Evolutionary conservation across 2,888 invertebrate genomes (phyloP), one percentile per base, ranked within the genome.

Genomic region (Pteria penguin): DNA sequence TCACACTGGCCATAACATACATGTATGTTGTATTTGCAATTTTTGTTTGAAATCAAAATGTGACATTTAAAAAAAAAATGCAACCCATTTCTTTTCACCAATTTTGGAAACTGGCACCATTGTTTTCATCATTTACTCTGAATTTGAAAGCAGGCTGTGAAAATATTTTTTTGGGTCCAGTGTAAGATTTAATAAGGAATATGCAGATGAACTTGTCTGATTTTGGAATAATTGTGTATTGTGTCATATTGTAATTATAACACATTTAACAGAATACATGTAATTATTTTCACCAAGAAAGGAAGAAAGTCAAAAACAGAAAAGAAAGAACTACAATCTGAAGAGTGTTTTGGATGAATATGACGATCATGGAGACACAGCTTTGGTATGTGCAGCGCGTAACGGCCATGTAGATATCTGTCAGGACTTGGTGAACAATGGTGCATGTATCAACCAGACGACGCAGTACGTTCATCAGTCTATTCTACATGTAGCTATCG

Each of bases 391-490:
- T 66, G 85, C 87, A 14, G 83, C 85, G 0, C 63, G 75, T 22
- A 68, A 78, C 4, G 98, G 98, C 0, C 97, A 98, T 93, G 95
- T 96, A 90, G 96, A 97, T 85, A 96, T 97, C 84, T 98, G 97
- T 67, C 94, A 95, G 91, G 95, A 96, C 83, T 94, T 98, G 83
- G 93, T 98, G 69, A 96, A 96, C 88, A 95, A 95, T 91, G 96
- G 96, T 83, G 98, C 98, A 80, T 97, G 97, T 87, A 97, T 98
- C 90, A 98, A 98, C 62, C 54, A 74, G 24, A 80, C 80, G 4
- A 84, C 83, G 54, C 81, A 83, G 31, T 65, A 76, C 70, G 82
- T 79, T 4, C 75, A 76, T 33, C 84, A 86, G 69, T 98, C 98
- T 69, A 98, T 86, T 29, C 94, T 99, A 83, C 98, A 98, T 97